Evolutionary conservation across 2,797 vertebrate genomes (phyloP).

Genomic region (Gadopsis bispinosus): DNA sequence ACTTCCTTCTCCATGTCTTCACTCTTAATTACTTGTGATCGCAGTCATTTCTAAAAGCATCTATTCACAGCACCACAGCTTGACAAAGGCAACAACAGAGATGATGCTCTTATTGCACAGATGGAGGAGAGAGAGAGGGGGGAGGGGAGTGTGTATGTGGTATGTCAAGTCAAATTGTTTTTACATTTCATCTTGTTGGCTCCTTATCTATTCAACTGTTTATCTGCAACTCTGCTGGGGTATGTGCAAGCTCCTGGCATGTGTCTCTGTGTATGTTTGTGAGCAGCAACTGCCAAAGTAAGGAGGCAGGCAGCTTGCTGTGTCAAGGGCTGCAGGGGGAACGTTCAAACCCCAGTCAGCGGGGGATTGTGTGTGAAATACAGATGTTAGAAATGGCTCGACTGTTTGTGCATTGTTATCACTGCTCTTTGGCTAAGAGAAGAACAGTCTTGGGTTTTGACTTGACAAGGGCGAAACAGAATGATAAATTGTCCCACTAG

Average conservation of each 20-base stretch:
- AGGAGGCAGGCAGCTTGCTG: conserved; percentile 69
- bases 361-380: conserved; percentile 74
- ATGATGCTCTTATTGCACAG: conserved; percentile 57
- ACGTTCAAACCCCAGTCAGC: conserved; percentile 73
- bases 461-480: conserved; percentile 81
- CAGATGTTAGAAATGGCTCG: conserved; percentile 77
- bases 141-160: conserved; percentile 34
- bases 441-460: conserved; percentile 72
- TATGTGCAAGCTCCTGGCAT: conserved; percentile 57
- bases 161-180: conserved; percentile 81
- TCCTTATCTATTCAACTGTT: conserved; percentile 78
- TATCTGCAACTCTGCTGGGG: conserved; percentile 75
- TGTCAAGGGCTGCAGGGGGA: conserved; percentile 70
- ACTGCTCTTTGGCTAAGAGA: conserved; percentile 64
- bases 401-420: conserved; percentile 76
- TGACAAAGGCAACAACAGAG: conserved; percentile 64
- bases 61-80: conserved; percentile 53
- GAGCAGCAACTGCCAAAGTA: conserved; percentile 64
- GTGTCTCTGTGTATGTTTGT: conserved; percentile 58
- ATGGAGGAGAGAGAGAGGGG: conserved; percentile 21
- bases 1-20: conserved; percentile 36
- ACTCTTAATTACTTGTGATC: conserved; percentile 72
- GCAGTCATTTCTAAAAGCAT: conserved; percentile 50
- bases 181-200: conserved; percentile 78
- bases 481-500: conserved; percentile 79